Conservation (phyloP, 2,113 vertebrate genomes). For the Setophaga coronata region DNA sequence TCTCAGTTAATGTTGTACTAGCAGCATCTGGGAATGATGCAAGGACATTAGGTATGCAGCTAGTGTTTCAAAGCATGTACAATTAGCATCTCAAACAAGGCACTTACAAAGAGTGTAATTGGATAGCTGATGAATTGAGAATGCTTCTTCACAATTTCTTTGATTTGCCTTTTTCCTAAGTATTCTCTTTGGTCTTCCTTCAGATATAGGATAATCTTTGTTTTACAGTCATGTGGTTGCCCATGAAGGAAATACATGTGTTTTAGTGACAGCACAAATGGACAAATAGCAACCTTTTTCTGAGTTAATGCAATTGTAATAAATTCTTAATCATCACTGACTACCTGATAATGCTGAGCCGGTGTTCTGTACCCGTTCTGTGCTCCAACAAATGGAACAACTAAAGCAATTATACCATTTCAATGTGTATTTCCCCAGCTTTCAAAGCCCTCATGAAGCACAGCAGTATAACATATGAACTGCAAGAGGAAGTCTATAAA, state of each 20-base stretch:
- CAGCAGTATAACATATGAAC: background rate
- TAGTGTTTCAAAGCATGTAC: constrained; percentile 29
- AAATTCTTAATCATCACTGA: background rate
- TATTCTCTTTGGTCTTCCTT: constrained; percentile 77
- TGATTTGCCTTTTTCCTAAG: constrained; percentile 74
- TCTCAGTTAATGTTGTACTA: background rate
- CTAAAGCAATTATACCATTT: background rate
- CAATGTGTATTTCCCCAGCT: background rate
- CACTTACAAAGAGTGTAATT: constrained; percentile 77
- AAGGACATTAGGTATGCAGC: constrained; percentile 31
- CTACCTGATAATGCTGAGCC: background rate
- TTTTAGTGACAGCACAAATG: background rate
- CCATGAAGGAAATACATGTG: background rate
- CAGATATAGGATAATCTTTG: constrained; percentile 74
- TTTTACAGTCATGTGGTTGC: constrained; percentile 64
- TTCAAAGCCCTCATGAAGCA: background rate
- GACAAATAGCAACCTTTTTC: background rate
- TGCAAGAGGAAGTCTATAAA: background rate
- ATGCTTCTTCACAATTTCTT: constrained; percentile 79
- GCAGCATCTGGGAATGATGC: constrained; percentile 7
- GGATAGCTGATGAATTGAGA: constrained; percentile 82
- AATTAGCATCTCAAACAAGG: constrained; percentile 41
- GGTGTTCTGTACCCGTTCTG: background rate
- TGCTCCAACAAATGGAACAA: background rate
- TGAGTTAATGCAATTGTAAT: background rate